Conservation (phyloP, 2,113 vertebrate genomes). For the Murina feae region DNA sequence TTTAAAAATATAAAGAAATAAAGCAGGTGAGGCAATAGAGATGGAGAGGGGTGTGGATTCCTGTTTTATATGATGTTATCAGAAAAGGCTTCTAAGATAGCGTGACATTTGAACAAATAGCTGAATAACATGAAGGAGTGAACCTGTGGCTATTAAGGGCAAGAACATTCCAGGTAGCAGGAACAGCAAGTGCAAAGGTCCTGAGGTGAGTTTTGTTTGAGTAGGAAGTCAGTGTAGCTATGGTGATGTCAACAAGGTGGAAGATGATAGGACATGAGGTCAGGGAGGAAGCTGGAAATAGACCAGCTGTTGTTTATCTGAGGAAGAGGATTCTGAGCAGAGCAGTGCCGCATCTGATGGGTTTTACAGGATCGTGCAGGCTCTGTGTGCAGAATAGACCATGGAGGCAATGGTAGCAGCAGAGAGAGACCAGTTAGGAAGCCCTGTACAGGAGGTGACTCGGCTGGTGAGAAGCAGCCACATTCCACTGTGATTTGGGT, state of each 20-base stretch:
- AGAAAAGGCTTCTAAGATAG: not conserved
- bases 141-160: not conserved
- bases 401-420: not conserved
- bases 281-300: not conserved
- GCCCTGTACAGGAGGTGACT: not conserved
- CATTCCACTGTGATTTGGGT: not conserved
- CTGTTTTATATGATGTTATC: not conserved
- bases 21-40: not conserved
- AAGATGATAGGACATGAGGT: not conserved
- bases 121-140: not conserved
- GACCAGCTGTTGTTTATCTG: not conserved
- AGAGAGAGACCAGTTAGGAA: not conserved
- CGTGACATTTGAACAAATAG: not conserved
- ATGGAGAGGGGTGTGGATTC: not conserved
- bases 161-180: not conserved
- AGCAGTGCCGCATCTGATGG: not conserved
- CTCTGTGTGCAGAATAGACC: not conserved
- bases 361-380: not conserved
- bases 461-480: not conserved
- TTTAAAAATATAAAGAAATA: not conserved
- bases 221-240: not conserved
- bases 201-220: not conserved
- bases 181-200: not conserved
- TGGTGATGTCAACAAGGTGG: not conserved
- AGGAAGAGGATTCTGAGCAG: not conserved